Evolutionary conservation across 2,888 invertebrate genomes (phyloP).

Genomic region (Leptogaster cylindrica): DNA sequence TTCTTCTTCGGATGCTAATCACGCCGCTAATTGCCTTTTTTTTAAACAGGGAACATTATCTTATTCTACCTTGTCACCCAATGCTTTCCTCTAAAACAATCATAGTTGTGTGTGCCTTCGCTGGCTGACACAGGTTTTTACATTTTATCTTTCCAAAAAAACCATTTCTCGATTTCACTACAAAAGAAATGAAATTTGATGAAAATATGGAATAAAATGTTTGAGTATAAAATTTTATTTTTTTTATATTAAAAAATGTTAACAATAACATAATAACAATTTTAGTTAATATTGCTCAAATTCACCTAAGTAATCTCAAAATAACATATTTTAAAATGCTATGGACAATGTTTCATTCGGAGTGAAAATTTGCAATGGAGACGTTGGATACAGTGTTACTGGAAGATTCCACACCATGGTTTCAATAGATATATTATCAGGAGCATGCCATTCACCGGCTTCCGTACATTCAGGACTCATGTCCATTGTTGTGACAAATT

Average conservation of each 20-base stretch:
- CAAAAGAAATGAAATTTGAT: too few species aligned
- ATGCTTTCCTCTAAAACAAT: too few species aligned
- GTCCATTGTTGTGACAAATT: conserved; percentile 86
- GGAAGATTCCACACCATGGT: conserved; percentile 99
- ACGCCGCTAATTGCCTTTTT: too few species aligned
- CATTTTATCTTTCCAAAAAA: too few species aligned
- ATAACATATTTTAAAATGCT: not conserved
- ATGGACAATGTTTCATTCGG: conserved; percentile 23
- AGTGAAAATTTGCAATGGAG: conserved; percentile 75
- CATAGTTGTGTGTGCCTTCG: too few species aligned
- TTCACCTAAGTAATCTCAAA: not conserved
- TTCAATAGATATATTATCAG: conserved; percentile 86
- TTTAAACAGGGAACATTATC: too few species aligned
- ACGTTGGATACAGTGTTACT: conserved; percentile 90
- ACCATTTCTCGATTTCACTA: too few species aligned
- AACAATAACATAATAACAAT: conserved; percentile 31
- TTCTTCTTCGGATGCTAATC: too few species aligned
- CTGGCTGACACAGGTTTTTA: too few species aligned
- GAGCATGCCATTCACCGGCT: conserved; percentile 77
- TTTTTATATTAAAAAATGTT: conserved; percentile 14
- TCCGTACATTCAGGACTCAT: conserved; percentile 58
- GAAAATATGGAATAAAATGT: too few species aligned
- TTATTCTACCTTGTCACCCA: too few species aligned
- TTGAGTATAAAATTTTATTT: conserved; percentile 26
- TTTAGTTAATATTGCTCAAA: conserved; percentile 28